These are phyloP conservation scores for Gymnocephalus cernua DNA, from an alignment of 2,113 vertebrate species.

Conservation along the genomic window DNA sequence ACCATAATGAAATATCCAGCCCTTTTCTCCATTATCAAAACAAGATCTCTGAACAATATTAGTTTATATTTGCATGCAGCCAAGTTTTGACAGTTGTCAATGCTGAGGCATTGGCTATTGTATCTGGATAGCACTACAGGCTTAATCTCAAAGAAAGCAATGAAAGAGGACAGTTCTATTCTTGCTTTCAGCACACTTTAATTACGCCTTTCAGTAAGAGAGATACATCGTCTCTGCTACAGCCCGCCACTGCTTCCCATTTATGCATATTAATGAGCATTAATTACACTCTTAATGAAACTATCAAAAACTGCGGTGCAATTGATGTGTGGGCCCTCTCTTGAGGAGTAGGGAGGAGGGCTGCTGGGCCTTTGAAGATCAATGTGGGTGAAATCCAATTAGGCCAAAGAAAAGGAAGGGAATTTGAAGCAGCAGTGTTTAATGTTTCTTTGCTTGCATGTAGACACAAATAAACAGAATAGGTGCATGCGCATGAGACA, in stretches of 20 bases:
- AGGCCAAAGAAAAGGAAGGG: constrained; percentile 77
- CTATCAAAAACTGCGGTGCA: constrained; percentile 81
- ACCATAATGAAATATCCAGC: constrained; percentile 37
- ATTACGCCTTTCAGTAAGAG: constrained; percentile 79
- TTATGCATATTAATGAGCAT: constrained; percentile 87
- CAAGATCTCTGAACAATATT: constrained; percentile 62
- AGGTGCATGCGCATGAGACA: constrained; percentile 45
- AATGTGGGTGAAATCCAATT: constrained; percentile 86
- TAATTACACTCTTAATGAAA: constrained; percentile 87
- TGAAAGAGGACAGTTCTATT: constrained; percentile 73
- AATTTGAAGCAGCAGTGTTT: constrained; percentile 77
- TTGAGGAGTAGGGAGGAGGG: constrained; percentile 73
- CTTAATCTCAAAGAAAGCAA: constrained; percentile 71
- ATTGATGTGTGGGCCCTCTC: constrained; percentile 81
- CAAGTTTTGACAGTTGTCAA: constrained; percentile 73
- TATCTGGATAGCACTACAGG: constrained; percentile 74
- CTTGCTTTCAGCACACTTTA: constrained; percentile 78
- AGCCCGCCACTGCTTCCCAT: constrained; percentile 69
- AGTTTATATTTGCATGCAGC: constrained; percentile 67
- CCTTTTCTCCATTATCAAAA: constrained; percentile 29
- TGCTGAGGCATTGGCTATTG: constrained; percentile 64
- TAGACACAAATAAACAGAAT: constrained; percentile 53
- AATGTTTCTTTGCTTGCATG: constrained; percentile 68
- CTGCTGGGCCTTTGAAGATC: constrained; percentile 83
- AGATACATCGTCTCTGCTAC: constrained; percentile 74